These are phyloP conservation scores for Hirtodrosophila alboralis DNA, from an alignment of 2,888 invertebrate genomes.

Conservation along the genomic window DNA sequence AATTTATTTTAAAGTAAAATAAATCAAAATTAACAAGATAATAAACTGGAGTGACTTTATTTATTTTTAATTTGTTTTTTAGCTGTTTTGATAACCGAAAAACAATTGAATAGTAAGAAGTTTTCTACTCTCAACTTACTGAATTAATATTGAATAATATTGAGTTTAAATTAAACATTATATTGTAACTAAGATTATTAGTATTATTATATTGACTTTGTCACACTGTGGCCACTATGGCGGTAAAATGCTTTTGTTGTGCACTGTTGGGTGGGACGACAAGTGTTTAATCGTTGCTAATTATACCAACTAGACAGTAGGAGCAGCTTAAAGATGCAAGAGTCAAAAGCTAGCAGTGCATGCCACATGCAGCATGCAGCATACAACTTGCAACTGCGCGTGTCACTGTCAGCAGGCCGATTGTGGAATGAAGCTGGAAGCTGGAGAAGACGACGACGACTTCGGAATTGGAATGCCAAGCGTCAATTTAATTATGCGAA, in stretches of 20 bases:
- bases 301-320: slow-evolving; percentile 61
- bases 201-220: no score
- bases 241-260: slow-evolving; percentile 72
- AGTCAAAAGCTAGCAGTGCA: background rate
- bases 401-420: slow-evolving; percentile 73
- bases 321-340: background rate
- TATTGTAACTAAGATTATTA: no score
- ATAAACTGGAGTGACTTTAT: no score
- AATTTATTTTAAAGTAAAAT: no score
- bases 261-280: slow-evolving; percentile 72
- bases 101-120: no score
- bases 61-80: no score
- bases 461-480: slow-evolving; percentile 65
- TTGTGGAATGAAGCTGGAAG: slow-evolving; percentile 15
- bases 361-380: slow-evolving; percentile 11
- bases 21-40: no score
- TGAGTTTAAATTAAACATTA: no score
- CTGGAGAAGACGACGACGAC: background rate
- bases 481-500: slow-evolving; percentile 80
- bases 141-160: no score
- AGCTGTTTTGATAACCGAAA: no score
- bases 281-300: slow-evolving; percentile 78
- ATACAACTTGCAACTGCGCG: slow-evolving; percentile 54
- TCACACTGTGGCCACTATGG: slow-evolving; percentile 11
- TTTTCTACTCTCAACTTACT: no score